phyloP scores from a whole-genome alignment of 2,888 invertebrate genomes.

The Theristus sp. region DNA sequence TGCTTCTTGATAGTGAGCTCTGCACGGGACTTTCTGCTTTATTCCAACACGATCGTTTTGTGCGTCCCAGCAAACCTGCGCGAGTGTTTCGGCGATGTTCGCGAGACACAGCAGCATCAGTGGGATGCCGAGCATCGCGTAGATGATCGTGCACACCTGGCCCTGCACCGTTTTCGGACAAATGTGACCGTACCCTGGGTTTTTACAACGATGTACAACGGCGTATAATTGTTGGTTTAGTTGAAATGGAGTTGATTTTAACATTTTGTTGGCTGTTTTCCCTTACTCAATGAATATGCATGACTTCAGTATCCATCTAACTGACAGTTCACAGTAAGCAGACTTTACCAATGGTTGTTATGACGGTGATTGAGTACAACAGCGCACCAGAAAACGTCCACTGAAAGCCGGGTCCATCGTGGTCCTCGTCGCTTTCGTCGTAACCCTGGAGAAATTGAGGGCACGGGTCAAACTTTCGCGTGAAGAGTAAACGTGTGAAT shows the following conservation, averaged over 20 bases:
- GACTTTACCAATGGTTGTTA: slow-evolving; percentile 35
- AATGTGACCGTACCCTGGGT: slow-evolving; percentile 82
- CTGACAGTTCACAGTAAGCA: too few species aligned
- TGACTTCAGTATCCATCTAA: too few species aligned
- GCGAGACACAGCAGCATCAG: slow-evolving; percentile 38
- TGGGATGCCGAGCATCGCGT: slow-evolving; percentile 59
- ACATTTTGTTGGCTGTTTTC: too few species aligned
- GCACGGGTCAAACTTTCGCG: not conserved
- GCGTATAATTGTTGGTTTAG: not conserved
- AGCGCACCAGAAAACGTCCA: slow-evolving; percentile 35
- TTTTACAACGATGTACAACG: not conserved
- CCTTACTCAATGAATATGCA: too few species aligned
- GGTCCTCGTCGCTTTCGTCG: slow-evolving; percentile 25
- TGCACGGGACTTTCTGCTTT: too few species aligned
- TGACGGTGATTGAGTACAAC: slow-evolving; percentile 33
- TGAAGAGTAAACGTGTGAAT: too few species aligned
- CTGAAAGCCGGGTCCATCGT: slow-evolving; percentile 16
- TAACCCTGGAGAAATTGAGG: too few species aligned
- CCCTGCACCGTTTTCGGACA: slow-evolving; percentile 71
- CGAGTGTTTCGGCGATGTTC: slow-evolving; percentile 38
- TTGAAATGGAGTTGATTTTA: too few species aligned
- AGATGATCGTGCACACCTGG: slow-evolving; percentile 66
- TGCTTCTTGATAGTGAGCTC: too few species aligned
- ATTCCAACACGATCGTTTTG: too few species aligned
- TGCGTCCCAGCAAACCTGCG: too few species aligned